Percentiles rank a stretch among this genome's conserved stretches.
phyloP scores from a whole-genome alignment of 2,888 invertebrate species.

The Melieria crassipennis region DNA sequence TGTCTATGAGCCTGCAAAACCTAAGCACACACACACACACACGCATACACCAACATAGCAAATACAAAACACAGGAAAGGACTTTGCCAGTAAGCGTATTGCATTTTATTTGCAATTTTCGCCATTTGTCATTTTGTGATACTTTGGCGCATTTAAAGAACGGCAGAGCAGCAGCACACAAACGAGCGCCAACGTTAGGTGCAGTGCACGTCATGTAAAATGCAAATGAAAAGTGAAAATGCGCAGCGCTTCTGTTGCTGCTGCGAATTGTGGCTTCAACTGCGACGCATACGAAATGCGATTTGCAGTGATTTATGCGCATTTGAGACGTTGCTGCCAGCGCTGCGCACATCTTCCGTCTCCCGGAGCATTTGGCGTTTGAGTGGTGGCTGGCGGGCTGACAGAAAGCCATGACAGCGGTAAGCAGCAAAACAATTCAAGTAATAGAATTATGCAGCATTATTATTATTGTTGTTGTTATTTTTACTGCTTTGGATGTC shows the following conservation, averaged over 20 bases:
- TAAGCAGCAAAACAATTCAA: too few species aligned
- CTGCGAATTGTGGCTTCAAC: constrained; percentile 16
- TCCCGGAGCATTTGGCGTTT: too few species aligned
- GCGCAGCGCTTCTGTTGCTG: background rate
- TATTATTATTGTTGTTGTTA: too few species aligned
- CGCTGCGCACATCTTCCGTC: too few species aligned
- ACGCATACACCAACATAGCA: too few species aligned
- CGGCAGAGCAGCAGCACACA: background rate
- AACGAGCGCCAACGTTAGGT: background rate
- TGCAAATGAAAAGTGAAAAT: constrained; percentile 14
- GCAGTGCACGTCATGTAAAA: constrained; percentile 1
- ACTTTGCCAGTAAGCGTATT: constrained; percentile 2
- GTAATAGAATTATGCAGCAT: too few species aligned
- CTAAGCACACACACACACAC: too few species aligned
- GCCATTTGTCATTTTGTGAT: constrained; percentile 8
- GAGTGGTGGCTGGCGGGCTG: too few species aligned
- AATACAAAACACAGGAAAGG: too few species aligned
- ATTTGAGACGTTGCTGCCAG: background rate
- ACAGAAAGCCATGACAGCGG: too few species aligned
- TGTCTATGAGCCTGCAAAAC: too few species aligned
- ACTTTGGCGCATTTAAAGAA: constrained; percentile 10
- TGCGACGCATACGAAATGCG: constrained; percentile 21
- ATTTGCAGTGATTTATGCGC: constrained; percentile 28
- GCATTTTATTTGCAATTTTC: constrained; percentile 7
- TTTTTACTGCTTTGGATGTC: too few species aligned